Percentiles rank a stretch among this genome's conserved stretches.
phyloP scores from a whole-genome alignment of 2,113 vertebrate genomes.

The Tenebrosternarchus preto region DNA sequence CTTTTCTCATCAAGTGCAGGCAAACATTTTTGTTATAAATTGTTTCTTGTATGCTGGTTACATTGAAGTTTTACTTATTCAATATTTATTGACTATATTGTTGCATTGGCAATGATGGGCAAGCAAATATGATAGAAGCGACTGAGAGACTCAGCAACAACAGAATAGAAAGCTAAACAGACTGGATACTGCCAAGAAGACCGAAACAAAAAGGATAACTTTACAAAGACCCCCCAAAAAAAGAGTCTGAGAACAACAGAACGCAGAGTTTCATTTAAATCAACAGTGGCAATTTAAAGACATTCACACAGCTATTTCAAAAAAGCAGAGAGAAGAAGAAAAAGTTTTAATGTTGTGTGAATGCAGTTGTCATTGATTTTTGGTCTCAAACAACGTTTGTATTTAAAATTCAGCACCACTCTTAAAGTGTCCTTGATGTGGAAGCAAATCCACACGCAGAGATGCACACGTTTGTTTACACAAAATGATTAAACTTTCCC shows the following conservation, averaged over 20 bases:
- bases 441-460: neutral
- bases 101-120: neutral
- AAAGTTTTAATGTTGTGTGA: neutral
- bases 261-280: slow-evolving; percentile 17
- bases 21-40: slow-evolving; percentile 35
- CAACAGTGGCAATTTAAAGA: slow-evolving; percentile 34
- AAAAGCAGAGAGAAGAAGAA: neutral
- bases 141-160: slow-evolving; percentile 23
- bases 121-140: slow-evolving; percentile 31
- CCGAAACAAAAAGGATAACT: slow-evolving; percentile 36
- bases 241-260: slow-evolving; percentile 24
- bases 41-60: slow-evolving; percentile 12
- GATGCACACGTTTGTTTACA: neutral
- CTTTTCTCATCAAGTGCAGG: slow-evolving; percentile 12
- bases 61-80: neutral
- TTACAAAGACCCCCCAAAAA: slow-evolving; percentile 47
- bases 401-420: neutral
- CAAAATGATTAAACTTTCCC: neutral
- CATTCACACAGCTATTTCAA: neutral
- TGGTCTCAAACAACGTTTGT: neutral
- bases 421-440: neutral
- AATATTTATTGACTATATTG: neutral
- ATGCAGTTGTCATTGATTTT: slow-evolving; percentile 2
- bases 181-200: slow-evolving; percentile 39
- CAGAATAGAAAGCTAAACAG: slow-evolving; percentile 39